Base-by-base conservation (phyloP, 2,888 invertebrate species). In the Peribatodes rhomboidaria region DNA sequence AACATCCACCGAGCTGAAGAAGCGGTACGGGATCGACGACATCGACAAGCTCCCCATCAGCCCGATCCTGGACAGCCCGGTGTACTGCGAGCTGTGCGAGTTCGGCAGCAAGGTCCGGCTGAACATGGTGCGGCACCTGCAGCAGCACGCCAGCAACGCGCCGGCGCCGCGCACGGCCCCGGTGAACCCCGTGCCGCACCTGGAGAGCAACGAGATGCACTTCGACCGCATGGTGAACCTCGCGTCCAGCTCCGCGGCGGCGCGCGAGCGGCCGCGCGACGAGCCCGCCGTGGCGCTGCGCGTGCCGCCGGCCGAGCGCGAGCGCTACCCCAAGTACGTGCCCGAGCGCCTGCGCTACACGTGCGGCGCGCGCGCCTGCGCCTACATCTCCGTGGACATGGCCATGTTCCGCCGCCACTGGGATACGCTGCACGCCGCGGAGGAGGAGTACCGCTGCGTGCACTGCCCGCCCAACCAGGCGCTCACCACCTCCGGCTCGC, bases 161-260 rank as follows among this genome's bases (percentile, higher is more conserved):
- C 93, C 93, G 0, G 96, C 95, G 8, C 95, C 96, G 0, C 94
- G 94, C 58, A 94, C 94, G 0, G 96, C 96, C 13, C 97, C 97
- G 0, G 95, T 97, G 0, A 97, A 97, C 90, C 97, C 97, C 0
- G 97, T 97, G 7, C 97, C 96, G 0, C 97, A 96, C 80, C 88
- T 97, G 39, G 96, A 96, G 72, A 95, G 95, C 42, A 96, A 96
- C 70, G 97, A 97, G 79, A 95, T 94, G 72, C 96, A 97, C 94
- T 97, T 97, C 79, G 97, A 97, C 82, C 96, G 96, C 82, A 97
- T 97, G 97, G 94, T 96, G 0, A 97, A 97, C 82, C 92, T 97
- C 16, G 97, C 97, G 0, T 95, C 96, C 14, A 44, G 50, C 16
- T 56, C 60, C 1, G 46, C n/a, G 16, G 71, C 70, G 0, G 74